Evolutionary conservation across 1,140 invertebrate genomes (phyloP), one percentile per base, ranked within the genome.

Genomic region (Metopolophium dirhodum): DNA sequence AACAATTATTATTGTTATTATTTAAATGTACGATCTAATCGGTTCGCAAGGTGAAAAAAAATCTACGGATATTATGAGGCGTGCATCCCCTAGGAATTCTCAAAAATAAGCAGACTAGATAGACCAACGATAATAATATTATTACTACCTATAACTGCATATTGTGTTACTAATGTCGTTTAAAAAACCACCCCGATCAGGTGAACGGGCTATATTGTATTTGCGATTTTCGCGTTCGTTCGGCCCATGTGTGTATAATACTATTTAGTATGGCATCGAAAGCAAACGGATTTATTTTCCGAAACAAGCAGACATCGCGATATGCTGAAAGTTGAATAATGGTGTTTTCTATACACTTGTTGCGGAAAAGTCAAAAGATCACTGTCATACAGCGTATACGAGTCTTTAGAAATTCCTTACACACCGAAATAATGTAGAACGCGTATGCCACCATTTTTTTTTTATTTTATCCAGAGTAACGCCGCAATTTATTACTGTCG

Each of bases 341-440:
- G n/a, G 51, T 77, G 61, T 91, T 41, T 54, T 91, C 41, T 20
- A 54, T 26, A 30, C 77, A 88, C 54, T 82, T 90, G 82, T 87
- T 88, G 88, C 89, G 23, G 7, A 22, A 54, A 89, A 89, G 87
- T 89, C 87, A 89, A 89, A 89, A 51, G 87, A 89, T 89, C 49
- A 54, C 87, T 54, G 87, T 89, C 87, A 89, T n/a, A 54, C 35
- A 2, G 2, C 23, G 9, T 89, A 14, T 54, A 35, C 30, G 35
- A 22, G 45, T 89, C 49, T 37, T 54, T 88, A 37, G 87, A 88
- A 51, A 54, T 88, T 88, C 14, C 3, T 49, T 35, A 37, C 47
- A 54, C 26, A 26, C 11, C 47, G 2, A 54, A 89, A 37, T 54
- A 89, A 89, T 54, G 49, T 88, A 54, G 20, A 89, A 35, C 30